These are phyloP conservation scores for Idaea straminata DNA, from an alignment of 2,888 invertebrate species.

Conservation along the genomic window DNA sequence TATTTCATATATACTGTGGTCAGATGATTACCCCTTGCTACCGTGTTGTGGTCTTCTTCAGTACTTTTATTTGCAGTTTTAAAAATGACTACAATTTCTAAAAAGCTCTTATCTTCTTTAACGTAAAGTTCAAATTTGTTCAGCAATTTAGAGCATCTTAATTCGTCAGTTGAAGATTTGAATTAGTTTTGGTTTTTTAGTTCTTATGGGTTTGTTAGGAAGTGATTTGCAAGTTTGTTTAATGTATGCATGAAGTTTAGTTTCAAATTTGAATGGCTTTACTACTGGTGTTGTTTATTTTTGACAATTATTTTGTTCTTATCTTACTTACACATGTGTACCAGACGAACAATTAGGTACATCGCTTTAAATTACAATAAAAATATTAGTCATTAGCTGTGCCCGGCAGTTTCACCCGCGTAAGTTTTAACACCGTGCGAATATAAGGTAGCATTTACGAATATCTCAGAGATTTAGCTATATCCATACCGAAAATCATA, in stretches of 20 bases:
- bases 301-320: constrained; percentile 20
- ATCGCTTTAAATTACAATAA: not conserved
- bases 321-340: not conserved
- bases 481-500: too few relatives aligned
- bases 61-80: constrained; percentile 23
- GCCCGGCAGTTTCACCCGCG: too few relatives aligned
- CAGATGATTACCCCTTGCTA: constrained; percentile 53
- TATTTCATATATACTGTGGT: constrained; percentile 59
- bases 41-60: constrained; percentile 43
- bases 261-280: constrained; percentile 18
- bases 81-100: constrained; percentile 4
- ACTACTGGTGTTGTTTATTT: constrained; percentile 20
- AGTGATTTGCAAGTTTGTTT: constrained; percentile 25
- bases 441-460: too few relatives aligned
- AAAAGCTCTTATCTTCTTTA: constrained; percentile 10
- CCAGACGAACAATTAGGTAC: constrained; percentile 18
- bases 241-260: constrained; percentile 13
- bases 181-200: constrained; percentile 30
- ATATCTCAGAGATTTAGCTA: too few relatives aligned
- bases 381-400: not conserved
- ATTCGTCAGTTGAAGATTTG: constrained; percentile 20
- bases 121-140: constrained; percentile 29
- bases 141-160: constrained; percentile 15
- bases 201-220: constrained; percentile 49
- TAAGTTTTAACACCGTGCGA: too few relatives aligned